These are phyloP conservation scores for Apotomis turbidana DNA, from an alignment of 2,888 invertebrate species.

Conservation along the genomic window DNA sequence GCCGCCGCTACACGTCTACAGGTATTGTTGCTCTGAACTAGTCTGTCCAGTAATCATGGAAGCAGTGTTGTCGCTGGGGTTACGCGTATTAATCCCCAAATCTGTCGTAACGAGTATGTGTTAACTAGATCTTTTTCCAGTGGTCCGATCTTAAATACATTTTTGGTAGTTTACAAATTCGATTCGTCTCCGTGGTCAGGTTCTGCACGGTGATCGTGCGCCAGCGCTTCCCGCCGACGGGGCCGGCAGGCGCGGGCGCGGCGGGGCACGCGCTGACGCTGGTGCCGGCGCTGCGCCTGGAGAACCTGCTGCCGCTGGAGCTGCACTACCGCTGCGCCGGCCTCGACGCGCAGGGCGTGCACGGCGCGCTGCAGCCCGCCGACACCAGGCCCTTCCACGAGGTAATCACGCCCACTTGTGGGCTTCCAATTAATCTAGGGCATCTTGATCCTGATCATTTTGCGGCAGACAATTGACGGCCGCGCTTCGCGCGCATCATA, in stretches of 20 bases:
- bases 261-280: constrained; percentile 95
- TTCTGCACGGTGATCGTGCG: constrained; percentile 92
- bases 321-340: constrained; percentile 82
- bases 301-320: constrained; percentile 95
- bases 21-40: constrained; percentile 49
- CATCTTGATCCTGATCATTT: too few species aligned
- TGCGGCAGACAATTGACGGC: too few species aligned
- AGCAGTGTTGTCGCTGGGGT: too few species aligned
- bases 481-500: too few species aligned
- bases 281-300: constrained; percentile 91
- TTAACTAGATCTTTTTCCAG: too few species aligned
- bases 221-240: constrained; percentile 90
- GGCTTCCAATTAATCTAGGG: neutral
- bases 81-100: too few species aligned
- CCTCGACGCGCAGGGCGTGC: constrained; percentile 49
- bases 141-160: neutral
- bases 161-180: neutral
- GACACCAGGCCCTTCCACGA: constrained; percentile 72
- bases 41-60: too few species aligned
- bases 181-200: constrained; percentile 68
- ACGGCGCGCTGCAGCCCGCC: constrained; percentile 59
- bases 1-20: constrained; percentile 65
- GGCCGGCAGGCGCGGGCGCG: constrained; percentile 80
- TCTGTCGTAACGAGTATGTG: too few species aligned
- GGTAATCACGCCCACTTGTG: constrained; percentile 51